Evolutionary conservation across 2,113 vertebrate species (phyloP), one percentile per base, ranked within the genome.

Genomic region (Opisthocomus hoazin): DNA sequence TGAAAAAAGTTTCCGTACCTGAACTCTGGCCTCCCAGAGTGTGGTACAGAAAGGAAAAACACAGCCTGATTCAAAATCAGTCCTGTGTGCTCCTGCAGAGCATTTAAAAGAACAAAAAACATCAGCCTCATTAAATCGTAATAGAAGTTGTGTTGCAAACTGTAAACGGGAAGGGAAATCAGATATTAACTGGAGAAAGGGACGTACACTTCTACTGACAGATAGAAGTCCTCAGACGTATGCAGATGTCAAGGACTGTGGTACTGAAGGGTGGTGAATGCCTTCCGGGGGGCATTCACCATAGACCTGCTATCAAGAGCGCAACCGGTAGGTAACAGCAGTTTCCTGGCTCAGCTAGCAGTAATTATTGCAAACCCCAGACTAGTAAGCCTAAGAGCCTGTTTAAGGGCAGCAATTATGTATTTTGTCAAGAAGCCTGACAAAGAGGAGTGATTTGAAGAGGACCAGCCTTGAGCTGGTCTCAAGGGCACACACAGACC

Each of bases 391-490:
- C 56, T 64, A 51, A 90, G 27, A 92, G 83, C 58, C 68, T 78
- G 68, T 89, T 78, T 63, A 71, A 92, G 68, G 32, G 26, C 14
- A 87, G 30, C 51, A 95, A 88, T 77, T 84, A 86, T 50, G 43
- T 30, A 50, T 89, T 88, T 94, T 84, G 32, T 63, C 5, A 5
- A 23, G 29, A 87, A 90, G 57, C 54, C 68, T 87, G 51, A 93
- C 86, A 90, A 94, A 90, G 50, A n/a, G 50, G 37, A 90, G 60
- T 29, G 80, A 70, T 84, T 80, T 95, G 76, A 87, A 90, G 91
- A 89, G 71, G n/a, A 81, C 10, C 30, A 89, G 87, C 70, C 91
- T 65, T 85, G 61, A 89, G 78, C 50, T 89, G 57, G 57, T 83
- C 56, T 78, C 51, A 74, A 66, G 80, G 64, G 69, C 64, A 50